Evolutionary conservation across 37 sponge, comb jelly and placozoan species (phyloP).

Genomic region (Diacarnus erythraeanus): DNA sequence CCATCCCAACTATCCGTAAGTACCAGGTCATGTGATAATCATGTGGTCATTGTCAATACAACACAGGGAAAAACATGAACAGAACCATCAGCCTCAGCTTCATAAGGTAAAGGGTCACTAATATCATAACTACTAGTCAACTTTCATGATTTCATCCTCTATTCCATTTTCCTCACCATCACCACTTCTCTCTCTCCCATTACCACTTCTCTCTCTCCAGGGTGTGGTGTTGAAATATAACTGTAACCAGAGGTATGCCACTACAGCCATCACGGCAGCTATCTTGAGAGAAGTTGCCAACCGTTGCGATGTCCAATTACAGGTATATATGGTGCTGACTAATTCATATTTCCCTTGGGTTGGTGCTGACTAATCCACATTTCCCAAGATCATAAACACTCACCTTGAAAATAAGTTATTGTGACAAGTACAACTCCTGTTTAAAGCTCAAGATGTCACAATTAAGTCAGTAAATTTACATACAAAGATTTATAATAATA

Average conservation of each 20-base stretch:
- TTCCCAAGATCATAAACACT: too few relatives aligned
- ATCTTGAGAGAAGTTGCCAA: slow-evolving; percentile 70
- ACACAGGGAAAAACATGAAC: slow-evolving; percentile 88
- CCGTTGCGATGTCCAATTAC: slow-evolving; percentile 70
- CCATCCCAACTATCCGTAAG: slow-evolving; percentile 93
- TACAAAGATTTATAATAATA: too few relatives aligned
- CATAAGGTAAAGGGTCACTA: slow-evolving; percentile 46
- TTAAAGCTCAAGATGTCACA: too few relatives aligned
- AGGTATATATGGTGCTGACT: too few relatives aligned
- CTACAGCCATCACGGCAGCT: slow-evolving; percentile 87
- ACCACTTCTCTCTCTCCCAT: neutral
- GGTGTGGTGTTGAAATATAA: slow-evolving; percentile 91
- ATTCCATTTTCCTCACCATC: neutral
- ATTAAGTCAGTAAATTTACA: too few relatives aligned
- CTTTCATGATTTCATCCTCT: neutral
- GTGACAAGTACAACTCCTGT: too few relatives aligned
- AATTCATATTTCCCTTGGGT: too few relatives aligned
- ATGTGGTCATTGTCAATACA: neutral
- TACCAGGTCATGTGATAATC: neutral
- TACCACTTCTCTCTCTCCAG: slow-evolving; percentile 17
- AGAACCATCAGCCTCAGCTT: slow-evolving; percentile 72
- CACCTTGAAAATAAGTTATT: too few relatives aligned
- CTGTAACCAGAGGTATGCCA: slow-evolving; percentile 92
- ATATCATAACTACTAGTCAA: neutral
- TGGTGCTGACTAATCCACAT: too few relatives aligned